These are phyloP conservation scores for Eulithis testata DNA, from an alignment of 2,888 invertebrate species.

Conservation along the genomic window DNA sequence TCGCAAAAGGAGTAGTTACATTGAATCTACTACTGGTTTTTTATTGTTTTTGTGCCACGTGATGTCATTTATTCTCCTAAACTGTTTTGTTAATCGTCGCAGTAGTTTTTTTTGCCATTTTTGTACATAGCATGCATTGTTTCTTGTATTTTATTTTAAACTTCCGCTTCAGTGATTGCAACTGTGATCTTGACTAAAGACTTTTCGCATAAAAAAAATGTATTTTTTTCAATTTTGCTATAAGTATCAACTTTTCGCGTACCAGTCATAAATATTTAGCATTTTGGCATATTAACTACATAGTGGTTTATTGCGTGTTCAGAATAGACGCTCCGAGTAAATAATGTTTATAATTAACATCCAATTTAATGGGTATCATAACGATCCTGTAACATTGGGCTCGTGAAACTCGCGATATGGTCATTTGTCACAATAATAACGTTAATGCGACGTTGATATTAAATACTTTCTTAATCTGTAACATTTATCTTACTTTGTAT, in stretches of 20 bases:
- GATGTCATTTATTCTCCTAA: slow-evolving; percentile 22
- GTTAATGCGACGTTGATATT: slow-evolving; percentile 17
- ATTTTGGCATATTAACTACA: not conserved
- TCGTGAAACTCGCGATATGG: slow-evolving; percentile 23
- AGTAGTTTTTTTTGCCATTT: too few relatives aligned
- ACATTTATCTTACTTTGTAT: slow-evolving; percentile 11
- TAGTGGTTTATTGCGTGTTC: slow-evolving; percentile 29
- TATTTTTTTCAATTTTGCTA: too few relatives aligned
- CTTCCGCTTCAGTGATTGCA: slow-evolving; percentile 7
- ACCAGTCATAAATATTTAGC: too few relatives aligned
- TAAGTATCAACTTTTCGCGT: too few relatives aligned
- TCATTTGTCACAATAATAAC: slow-evolving; percentile 26
- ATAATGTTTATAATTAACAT: slow-evolving; percentile 35
- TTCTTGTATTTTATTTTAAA: slow-evolving; percentile 3
- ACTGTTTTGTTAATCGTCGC: slow-evolving; percentile 16
- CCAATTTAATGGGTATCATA: slow-evolving; percentile 30
- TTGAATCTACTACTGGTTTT: slow-evolving; percentile 27
- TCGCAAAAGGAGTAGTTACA: slow-evolving; percentile 24
- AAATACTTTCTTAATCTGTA: slow-evolving; percentile 13
- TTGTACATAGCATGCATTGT: slow-evolving; percentile 1
- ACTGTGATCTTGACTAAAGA: not conserved
- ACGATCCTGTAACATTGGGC: slow-evolving; percentile 26
- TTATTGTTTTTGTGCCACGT: slow-evolving; percentile 15
- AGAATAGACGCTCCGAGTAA: slow-evolving; percentile 24
- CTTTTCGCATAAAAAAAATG: too few relatives aligned